Conservation (phyloP, 2,113 vertebrate genomes). For the Candoia aspera region DNA sequence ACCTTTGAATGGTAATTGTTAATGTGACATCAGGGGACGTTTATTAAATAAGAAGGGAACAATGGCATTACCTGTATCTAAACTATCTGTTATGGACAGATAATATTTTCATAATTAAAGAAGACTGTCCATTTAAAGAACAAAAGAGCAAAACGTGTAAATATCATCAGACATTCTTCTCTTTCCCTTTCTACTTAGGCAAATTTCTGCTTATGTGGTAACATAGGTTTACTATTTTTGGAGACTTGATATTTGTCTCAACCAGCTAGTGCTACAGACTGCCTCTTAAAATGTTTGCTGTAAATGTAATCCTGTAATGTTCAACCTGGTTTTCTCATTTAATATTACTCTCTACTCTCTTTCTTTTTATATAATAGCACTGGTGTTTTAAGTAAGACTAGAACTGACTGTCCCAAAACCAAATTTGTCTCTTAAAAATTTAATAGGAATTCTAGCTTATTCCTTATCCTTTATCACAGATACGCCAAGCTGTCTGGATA, state of each 20-base stretch:
- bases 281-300: neutral
- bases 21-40: neutral
- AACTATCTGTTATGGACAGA: neutral
- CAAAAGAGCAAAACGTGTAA: neutral
- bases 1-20: neutral
- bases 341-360: conserved; percentile 12
- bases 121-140: neutral
- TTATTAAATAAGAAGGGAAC: neutral
- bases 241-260: neutral
- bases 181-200: neutral
- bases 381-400: neutral
- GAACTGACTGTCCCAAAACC: conserved; percentile 8
- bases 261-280: neutral
- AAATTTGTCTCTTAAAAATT: conserved; percentile 34
- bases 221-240: neutral
- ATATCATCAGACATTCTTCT: neutral
- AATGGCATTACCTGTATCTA: neutral
- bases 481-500: conserved; percentile 26
- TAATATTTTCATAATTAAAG: neutral
- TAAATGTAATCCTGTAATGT: neutral
- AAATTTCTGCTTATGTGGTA: neutral
- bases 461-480: conserved; percentile 35
- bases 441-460: conserved; percentile 23
- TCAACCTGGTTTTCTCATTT: conserved; percentile 17
- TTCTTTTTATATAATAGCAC: neutral